Conservation (phyloP, 2,888 invertebrate species). For the Drosophila paracracens region DNA sequence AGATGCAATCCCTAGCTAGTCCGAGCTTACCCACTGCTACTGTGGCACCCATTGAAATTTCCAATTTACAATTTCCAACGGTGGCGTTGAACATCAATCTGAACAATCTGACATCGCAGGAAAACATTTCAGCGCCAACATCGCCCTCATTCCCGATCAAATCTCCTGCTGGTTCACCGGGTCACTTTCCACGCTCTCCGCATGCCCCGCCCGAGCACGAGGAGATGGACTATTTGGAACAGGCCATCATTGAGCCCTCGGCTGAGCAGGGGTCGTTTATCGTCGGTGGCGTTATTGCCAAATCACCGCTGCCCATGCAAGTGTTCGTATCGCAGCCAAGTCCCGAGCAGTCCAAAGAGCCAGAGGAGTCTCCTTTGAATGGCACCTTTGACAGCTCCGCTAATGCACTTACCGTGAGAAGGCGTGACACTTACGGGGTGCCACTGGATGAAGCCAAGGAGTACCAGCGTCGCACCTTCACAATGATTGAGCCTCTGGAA, state of each 20-base stretch:
- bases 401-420: not conserved
- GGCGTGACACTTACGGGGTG: slow-evolving; percentile 34
- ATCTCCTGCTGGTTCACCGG: slow-evolving; percentile 27
- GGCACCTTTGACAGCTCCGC: slow-evolving; percentile 42
- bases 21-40: slow-evolving; percentile 1
- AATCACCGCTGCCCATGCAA: slow-evolving; percentile 34
- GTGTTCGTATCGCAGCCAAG: slow-evolving; percentile 49
- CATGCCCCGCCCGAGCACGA: slow-evolving; percentile 49
- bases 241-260: slow-evolving; percentile 55
- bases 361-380: slow-evolving; percentile 34
- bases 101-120: slow-evolving; percentile 13
- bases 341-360: slow-evolving; percentile 30
- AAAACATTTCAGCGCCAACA: slow-evolving; percentile 36
- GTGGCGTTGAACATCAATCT: slow-evolving; percentile 35
- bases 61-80: slow-evolving; percentile 8
- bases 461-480: slow-evolving; percentile 39
- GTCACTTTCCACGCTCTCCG: slow-evolving; percentile 76
- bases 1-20: not conserved
- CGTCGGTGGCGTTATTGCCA: slow-evolving; percentile 41
- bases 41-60: slow-evolving; percentile 17
- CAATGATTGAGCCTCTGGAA: not conserved
- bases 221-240: slow-evolving; percentile 68
- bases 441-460: slow-evolving; percentile 1
- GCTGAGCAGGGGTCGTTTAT: slow-evolving; percentile 25
- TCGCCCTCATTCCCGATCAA: slow-evolving; percentile 75